These are phyloP conservation scores for Axis porcinus DNA, from an alignment of 2,113 vertebrate genomes.

Conservation along the genomic window DNA sequence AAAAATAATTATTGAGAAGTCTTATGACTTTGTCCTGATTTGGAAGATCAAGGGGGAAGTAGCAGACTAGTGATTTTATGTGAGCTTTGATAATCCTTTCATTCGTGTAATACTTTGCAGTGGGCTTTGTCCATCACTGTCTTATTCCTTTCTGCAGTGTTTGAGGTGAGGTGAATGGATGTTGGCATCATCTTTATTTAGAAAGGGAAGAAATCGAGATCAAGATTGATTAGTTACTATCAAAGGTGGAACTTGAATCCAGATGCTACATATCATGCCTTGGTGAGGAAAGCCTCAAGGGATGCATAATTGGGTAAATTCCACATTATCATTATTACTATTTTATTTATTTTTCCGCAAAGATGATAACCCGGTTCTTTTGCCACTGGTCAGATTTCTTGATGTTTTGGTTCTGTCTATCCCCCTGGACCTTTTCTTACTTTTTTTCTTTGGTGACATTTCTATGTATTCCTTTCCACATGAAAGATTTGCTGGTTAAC, in stretches of 20 bases:
- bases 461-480: background rate
- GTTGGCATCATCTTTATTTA: background rate
- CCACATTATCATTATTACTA: background rate
- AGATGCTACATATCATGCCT: background rate
- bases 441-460: background rate
- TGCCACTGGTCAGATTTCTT: background rate
- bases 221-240: background rate
- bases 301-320: background rate
- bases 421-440: background rate
- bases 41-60: background rate
- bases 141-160: background rate
- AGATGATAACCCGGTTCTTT: background rate
- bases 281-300: background rate
- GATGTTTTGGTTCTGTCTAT: background rate
- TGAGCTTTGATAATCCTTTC: background rate
- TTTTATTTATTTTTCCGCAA: background rate
- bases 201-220: background rate
- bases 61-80: background rate
- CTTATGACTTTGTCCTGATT: conserved; percentile 26
- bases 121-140: background rate
- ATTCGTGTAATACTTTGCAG: background rate
- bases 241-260: background rate
- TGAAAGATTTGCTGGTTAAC: conserved; percentile 10
- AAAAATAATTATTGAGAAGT: background rate
- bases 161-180: background rate